phyloP scores from a whole-genome alignment of 2,888 invertebrate species.

The Heteromyza rotundicornis region DNA sequence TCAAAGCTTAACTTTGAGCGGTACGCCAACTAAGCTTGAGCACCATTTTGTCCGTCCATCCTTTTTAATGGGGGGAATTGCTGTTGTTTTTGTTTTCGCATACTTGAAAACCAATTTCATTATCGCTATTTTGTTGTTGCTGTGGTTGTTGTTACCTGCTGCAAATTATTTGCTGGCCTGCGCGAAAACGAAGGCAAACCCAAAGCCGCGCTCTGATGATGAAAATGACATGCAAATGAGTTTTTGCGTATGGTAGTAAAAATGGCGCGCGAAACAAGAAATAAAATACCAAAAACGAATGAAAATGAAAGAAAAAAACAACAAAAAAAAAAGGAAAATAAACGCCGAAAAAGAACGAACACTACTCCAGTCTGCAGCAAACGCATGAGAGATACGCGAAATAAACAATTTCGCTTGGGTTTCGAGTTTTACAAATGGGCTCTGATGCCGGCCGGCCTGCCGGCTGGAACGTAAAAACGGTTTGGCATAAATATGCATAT shows the following conservation, averaged over 20 bases:
- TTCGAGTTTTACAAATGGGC: neutral
- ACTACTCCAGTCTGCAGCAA: neutral
- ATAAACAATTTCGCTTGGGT: neutral
- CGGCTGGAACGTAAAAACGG: slow-evolving; percentile 22
- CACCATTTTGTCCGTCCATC: neutral
- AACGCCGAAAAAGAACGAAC: neutral
- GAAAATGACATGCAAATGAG: slow-evolving; percentile 30
- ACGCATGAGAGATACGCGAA: neutral
- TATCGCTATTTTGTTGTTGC: too few species aligned
- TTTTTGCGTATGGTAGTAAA: slow-evolving; percentile 18
- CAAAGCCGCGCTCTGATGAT: neutral
- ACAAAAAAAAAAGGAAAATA: neutral
- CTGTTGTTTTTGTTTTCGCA: neutral
- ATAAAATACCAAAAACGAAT: neutral
- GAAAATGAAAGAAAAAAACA: neutral
- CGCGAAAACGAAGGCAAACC: slow-evolving; percentile 1
- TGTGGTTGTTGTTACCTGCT: slow-evolving; percentile 3
- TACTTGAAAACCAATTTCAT: neutral
- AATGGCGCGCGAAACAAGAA: slow-evolving; percentile 21
- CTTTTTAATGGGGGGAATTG: neutral
- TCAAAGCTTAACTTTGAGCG: slow-evolving; percentile 1
- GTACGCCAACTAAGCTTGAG: neutral
- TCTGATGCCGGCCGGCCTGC: slow-evolving; percentile 8
- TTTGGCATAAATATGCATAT: slow-evolving; percentile 26
- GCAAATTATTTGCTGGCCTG: too few species aligned